Evolutionary conservation across 2,113 vertebrate genomes (phyloP).

Genomic region (Alouatta palliata): DNA sequence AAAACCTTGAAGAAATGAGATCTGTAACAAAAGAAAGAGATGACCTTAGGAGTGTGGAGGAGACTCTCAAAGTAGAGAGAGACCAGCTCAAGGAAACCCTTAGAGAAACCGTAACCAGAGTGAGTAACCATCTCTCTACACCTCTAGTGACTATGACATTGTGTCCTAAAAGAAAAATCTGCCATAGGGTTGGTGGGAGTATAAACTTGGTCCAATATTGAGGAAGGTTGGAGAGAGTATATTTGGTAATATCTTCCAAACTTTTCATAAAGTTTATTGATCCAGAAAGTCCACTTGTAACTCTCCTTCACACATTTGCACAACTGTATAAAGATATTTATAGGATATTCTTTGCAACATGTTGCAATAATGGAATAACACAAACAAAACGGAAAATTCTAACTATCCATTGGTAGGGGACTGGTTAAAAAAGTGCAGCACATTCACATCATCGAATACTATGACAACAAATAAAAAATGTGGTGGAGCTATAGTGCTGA

Average conservation of each 20-base stretch:
- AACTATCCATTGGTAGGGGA: not conserved
- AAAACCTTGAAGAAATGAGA: constrained; percentile 58
- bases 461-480: not conserved
- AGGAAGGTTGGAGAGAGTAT: not conserved
- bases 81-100: constrained; percentile 74
- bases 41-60: constrained; percentile 58
- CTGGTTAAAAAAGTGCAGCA: not conserved
- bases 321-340: not conserved
- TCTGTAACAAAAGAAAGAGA: constrained; percentile 61
- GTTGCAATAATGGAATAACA: not conserved
- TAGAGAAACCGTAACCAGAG: constrained; percentile 53
- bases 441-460: not conserved
- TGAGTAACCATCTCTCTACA: constrained; percentile 44
- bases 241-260: not conserved
- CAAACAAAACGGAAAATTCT: not conserved
- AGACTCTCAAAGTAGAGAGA: constrained; percentile 74
- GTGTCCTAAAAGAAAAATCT: not conserved
- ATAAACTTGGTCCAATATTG: not conserved
- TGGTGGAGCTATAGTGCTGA: not conserved
- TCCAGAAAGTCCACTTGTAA: not conserved
- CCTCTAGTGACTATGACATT: not conserved
- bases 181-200: not conserved
- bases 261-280: not conserved
- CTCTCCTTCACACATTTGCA: not conserved
- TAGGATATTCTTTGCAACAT: constrained; percentile 10